Base-by-base conservation (phyloP, 2,888 invertebrate genomes). In the Orthosia gracilis region DNA sequence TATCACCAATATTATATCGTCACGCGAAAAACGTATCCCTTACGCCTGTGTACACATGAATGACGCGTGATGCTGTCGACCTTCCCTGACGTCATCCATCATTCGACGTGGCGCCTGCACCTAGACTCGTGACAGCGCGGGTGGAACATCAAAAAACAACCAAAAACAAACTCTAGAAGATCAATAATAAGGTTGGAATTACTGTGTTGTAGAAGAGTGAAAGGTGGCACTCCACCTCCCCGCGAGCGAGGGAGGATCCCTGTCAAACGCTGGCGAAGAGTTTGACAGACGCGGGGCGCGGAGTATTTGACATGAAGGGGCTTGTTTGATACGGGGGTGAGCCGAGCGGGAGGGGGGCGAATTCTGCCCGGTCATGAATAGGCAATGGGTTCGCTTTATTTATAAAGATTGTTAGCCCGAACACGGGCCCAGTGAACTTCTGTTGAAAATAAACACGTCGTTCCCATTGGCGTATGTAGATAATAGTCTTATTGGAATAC, bases 271-370 rank as follows among this genome's bases (percentile, higher is more conserved):
- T 95, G 94, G 94, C 95, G 96, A 96, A 96, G 96, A 96, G 96
- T 96, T 96, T 96, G 96, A 96, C 96, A 96, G 96, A 95, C 96
- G 96, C 95, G 95, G 96, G 96, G 96, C 94, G 95, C 94, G 94
- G 96, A 96, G 96, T 95, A 95, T 96, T 96, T 96, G 96, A 96
- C 96, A 95, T 96, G 96, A 96, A 96, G 96, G 96, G 96, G 96
- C 96, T 95, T 95, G 96, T 96, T 96, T 96, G 96, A 96, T 96
- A 95, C 96, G 94, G 95, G 95, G 95, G 94, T 91, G 93, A 92
- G 85, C 92, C 91, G 92, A 89, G 93, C 90, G 91, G 90, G 91
- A 92, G 92, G 92, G 92, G 82, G 94, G 93, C 85, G 87, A 95
- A 96, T 95, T 96, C 92, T 95, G 96, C 96, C 94, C 95, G 94